Evolutionary conservation across 2,113 vertebrate genomes (phyloP).

Genomic region (Clarias gariepinus): DNA sequence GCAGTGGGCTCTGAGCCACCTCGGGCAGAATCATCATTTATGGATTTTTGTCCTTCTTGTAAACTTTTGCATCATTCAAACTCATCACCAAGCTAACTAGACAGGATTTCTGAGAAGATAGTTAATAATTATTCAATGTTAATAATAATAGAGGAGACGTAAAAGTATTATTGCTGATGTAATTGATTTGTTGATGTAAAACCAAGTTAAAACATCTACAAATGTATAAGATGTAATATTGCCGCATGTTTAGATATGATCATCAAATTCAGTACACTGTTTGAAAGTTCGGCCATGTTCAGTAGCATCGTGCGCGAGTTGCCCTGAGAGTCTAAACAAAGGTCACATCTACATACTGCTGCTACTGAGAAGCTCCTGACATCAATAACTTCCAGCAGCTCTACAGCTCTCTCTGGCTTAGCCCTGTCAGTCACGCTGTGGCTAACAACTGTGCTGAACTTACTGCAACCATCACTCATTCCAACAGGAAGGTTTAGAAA

Average conservation of each 20-base stretch:
- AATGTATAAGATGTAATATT: background rate
- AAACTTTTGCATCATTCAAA: too few species aligned
- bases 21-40: too few species aligned
- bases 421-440: background rate
- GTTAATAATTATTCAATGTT: too few species aligned
- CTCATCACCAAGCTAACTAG: background rate
- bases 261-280: background rate
- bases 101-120: background rate
- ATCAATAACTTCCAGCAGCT: conserved; percentile 36
- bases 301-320: background rate
- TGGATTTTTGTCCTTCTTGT: too few species aligned
- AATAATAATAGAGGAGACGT: too few species aligned
- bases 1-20: too few species aligned
- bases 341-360: conserved; percentile 29
- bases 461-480: conserved; percentile 27
- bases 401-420: background rate
- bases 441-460: conserved; percentile 22
- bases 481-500: background rate
- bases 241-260: too few species aligned
- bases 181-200: too few species aligned
- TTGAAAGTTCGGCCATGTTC: background rate
- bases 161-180: too few species aligned
- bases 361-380: conserved; percentile 16
- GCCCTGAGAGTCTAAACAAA: conserved; percentile 22
- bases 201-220: background rate